Evolutionary conservation across 2,888 invertebrate species (phyloP), one percentile per base, ranked within the genome.

Genomic region (Rhagophthalmus giganteus): DNA sequence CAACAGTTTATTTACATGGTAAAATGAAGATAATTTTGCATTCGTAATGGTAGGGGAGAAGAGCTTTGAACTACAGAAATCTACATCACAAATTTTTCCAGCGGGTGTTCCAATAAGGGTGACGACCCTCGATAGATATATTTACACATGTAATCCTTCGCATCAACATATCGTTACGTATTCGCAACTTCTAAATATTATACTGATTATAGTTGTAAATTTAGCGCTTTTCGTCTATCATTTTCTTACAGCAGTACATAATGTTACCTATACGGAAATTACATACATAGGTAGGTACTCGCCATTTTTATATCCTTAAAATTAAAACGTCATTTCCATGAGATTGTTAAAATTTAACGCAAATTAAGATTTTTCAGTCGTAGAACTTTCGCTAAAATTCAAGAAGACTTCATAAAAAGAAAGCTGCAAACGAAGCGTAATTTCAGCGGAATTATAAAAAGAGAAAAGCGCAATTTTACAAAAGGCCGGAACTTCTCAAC

Each of bases 401-500:
- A 15, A 32, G 12, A 40, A 37, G 40, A 41, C 38, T 50, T 42
- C 25, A 42, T 53, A 53, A 59, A 57, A 55, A 59, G 46, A 44
- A 47, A 48, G 42, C 32, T 45, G 52, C 62, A 64, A 67, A 67
- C 66, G 65, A 64, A 61, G 61, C 64, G 63, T 65, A 66, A 65
- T 66, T 60, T 58, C 58, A 64, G 60, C 55, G 57, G 59, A 65
- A 68, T 67, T 64, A 65, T 63, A 65, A 64, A 67, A 65, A 63
- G 62, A 63, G 45, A 54, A 63, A 61, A 63, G 62, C 58, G 61
- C 61, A 55, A 47, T 57, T 57, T 57, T 53, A 60, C 58, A 70
- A 71, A 70, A 68, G 70, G 55, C 65, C 68, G 69, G 70, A 72
- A 69, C 69, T 70, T 68, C 67, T 66, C 71, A 67, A 65, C 72